Percentiles rank a stretch among this genome's conserved stretches.
Evolutionary conservation across 1,140 invertebrate genomes (phyloP).

Genomic region (Bombus polaris): DNA sequence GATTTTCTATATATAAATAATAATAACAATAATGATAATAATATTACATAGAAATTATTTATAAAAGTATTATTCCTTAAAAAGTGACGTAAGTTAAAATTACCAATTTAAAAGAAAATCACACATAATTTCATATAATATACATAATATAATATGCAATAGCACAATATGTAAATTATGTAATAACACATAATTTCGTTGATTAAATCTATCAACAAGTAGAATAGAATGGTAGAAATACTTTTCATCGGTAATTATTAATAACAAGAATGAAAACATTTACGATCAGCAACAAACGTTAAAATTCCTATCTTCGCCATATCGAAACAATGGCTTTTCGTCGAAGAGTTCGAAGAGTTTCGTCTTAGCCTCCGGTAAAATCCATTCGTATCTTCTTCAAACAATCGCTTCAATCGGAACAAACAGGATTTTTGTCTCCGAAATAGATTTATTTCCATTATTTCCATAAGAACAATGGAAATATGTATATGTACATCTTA

Average conservation of each 20-base stretch:
- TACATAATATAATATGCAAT: too few relatives aligned
- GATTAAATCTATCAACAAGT: too few relatives aligned
- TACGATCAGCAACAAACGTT: not conserved
- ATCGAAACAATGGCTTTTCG: not conserved
- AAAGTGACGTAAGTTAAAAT: too few relatives aligned
- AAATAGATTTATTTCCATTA: not conserved
- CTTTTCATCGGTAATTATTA: not conserved
- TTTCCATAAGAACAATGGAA: not conserved
- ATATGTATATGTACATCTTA: not conserved
- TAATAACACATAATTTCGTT: too few relatives aligned
- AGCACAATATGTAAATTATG: too few relatives aligned
- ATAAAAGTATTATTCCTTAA: too few relatives aligned
- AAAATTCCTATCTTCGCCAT: not conserved
- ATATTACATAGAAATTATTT: too few relatives aligned
- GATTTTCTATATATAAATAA: too few relatives aligned
- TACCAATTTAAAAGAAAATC: too few relatives aligned
- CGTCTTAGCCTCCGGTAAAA: conserved; percentile 3
- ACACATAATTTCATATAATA: too few relatives aligned
- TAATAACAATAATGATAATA: too few relatives aligned
- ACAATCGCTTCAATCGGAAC: conserved; percentile 21
- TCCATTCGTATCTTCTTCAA: conserved; percentile 12
- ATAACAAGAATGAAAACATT: not conserved
- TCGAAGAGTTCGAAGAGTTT: not conserved
- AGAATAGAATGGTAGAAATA: not conserved
- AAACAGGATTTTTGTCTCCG: conserved; percentile 9